Conservation (phyloP, 1,140 invertebrate genomes). For the Temnothorax nylanderi region DNA sequence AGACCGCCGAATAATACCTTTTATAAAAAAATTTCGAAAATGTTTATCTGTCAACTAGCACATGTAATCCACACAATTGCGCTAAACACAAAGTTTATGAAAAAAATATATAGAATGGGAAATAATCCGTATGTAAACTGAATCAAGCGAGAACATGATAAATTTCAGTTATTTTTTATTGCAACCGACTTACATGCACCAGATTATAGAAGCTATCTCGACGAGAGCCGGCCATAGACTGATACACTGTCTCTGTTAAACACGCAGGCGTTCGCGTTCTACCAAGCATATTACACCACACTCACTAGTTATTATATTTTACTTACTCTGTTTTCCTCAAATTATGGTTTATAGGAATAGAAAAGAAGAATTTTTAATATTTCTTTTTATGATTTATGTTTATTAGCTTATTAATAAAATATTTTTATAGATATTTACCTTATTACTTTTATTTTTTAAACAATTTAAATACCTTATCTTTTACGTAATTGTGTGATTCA, state of each 20-base stretch:
- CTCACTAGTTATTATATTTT: constrained; percentile 23
- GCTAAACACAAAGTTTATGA: background rate
- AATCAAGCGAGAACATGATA: constrained; percentile 8
- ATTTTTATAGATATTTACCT: background rate
- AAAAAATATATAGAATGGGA: background rate
- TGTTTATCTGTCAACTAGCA: background rate
- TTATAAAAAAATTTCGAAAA: background rate
- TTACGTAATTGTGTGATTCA: background rate
- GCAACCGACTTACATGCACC: constrained; percentile 68
- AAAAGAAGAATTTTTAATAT: background rate
- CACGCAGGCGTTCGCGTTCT: constrained; percentile 61
- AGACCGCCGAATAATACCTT: background rate
- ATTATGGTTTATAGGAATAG: background rate
- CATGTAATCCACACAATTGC: background rate
- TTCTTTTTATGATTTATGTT: background rate
- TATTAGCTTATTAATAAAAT: background rate
- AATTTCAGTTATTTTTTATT: constrained; percentile 35
- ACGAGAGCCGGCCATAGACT: constrained; percentile 73
- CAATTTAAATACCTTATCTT: background rate
- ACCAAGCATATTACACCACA: constrained; percentile 12
- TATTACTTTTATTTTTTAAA: background rate
- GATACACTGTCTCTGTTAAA: constrained; percentile 64
- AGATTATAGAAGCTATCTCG: constrained; percentile 67
- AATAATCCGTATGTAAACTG: background rate
- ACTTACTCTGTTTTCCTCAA: background rate